Evolutionary conservation across 1,140 invertebrate species (phyloP), one percentile per base, ranked within the genome.

Genomic region (Sarcophaga bullata): DNA sequence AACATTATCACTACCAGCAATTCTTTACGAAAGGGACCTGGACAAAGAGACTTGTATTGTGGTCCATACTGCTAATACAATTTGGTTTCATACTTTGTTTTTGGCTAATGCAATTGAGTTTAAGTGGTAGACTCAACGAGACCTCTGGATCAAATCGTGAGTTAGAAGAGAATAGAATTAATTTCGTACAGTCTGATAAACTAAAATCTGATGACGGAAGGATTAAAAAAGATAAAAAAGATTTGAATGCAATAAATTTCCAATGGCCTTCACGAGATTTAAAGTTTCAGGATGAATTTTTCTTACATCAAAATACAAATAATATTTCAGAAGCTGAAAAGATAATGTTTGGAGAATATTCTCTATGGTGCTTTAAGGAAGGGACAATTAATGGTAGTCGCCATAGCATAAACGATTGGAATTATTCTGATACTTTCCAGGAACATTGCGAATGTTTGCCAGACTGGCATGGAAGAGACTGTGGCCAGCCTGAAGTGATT

Each of bases 401-500:
- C 50, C n/a, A 73, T 68, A 11, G 68, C 80, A 0, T 82, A 83
- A 83, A 85, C 37, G 75, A 86, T 52, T 19, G n/a, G 62, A 85
- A 88, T 73, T 84, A 86, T 68, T 17, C 80, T 84, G 82, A 82
- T 80, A 5, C 85, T 15, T 73, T 73, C 75, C 80, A 80, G n/a
- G 6, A 91, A 84, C 94, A 83, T 73, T 83, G 82, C 11, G 52
- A 90, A 6, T 94, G 93, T 85, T 88, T 91, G 75, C 90, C 87
- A 49, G 93, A 93, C 8, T 94, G 93, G 93, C 93, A 94, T 85
- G 93, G 93, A 2, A 87, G 90, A 0, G 93, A 94, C 80, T 94
- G 93, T 87, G 93, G 93, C 13, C 93, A 93, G 84, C 93, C 93
- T 5, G 93, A 94, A 86, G 92, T 94, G 5, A 92, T 93, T 4